Evolutionary conservation across 2,113 vertebrate genomes (phyloP).

Genomic region (Hipposideros armiger): DNA sequence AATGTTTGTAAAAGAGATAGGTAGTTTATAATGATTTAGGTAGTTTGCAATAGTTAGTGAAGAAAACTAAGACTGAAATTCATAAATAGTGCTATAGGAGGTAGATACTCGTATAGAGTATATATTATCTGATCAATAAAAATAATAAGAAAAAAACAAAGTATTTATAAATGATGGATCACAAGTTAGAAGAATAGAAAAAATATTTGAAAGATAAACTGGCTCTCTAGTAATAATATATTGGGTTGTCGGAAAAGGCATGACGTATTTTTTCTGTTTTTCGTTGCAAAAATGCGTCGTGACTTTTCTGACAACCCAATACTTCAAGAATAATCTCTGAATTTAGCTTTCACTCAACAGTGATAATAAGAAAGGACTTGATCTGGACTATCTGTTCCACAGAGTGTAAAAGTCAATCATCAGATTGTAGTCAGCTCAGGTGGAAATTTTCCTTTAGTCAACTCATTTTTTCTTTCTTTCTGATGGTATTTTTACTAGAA

Average conservation of each 20-base stretch:
- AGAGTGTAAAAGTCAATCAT: not conserved
- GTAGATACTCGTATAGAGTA: not conserved
- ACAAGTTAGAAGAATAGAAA: not conserved
- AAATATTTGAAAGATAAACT: not conserved
- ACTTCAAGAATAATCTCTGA: not conserved
- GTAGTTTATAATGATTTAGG: not conserved
- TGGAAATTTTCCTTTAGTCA: conserved; percentile 50
- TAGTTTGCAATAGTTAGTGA: not conserved
- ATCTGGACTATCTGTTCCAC: not conserved
- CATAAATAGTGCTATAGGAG: not conserved
- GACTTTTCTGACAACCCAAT: too few relatives aligned
- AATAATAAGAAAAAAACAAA: not conserved
- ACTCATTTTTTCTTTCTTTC: not conserved
- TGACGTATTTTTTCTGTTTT: too few relatives aligned
- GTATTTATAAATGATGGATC: not conserved
- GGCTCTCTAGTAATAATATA: not conserved
- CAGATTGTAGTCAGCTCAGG: not conserved
- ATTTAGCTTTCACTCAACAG: not conserved
- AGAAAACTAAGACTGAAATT: not conserved
- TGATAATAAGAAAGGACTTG: not conserved
- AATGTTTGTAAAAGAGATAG: not conserved
- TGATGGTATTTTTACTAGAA: conserved; percentile 56
- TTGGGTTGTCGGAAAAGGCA: too few relatives aligned
- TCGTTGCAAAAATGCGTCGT: too few relatives aligned
- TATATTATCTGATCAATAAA: not conserved